A percentile compares a stretch with the other conserved stretches of the same genome.
These are phyloP conservation scores for Harpagifer antarcticus DNA, from an alignment of 2,797 vertebrate genomes.

Conservation along the genomic window DNA sequence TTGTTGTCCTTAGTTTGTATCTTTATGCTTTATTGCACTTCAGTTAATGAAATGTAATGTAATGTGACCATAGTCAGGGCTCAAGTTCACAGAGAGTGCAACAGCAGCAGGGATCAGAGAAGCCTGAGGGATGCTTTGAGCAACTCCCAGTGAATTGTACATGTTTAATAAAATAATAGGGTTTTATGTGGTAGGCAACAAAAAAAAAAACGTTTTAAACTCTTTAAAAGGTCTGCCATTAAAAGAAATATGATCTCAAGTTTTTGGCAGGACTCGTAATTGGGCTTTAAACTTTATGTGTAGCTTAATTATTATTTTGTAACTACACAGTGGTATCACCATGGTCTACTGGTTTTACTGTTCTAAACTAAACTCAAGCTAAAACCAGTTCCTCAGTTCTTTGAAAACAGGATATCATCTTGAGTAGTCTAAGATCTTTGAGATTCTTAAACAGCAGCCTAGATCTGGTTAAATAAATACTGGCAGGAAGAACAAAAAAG, in stretches of 20 bases:
- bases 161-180: constrained; percentile 39
- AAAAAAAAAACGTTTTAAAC: constrained; percentile 32
- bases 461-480: constrained; percentile 7
- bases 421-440: constrained; percentile 13
- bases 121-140: constrained; percentile 41
- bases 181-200: constrained; percentile 42
- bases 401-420: constrained; percentile 33
- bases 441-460: constrained; percentile 22
- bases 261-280: constrained; percentile 1
- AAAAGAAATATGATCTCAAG: constrained; percentile 19
- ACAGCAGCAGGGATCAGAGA: constrained; percentile 49
- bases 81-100: constrained; percentile 59
- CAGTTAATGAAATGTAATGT: no score
- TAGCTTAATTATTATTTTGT: no score
- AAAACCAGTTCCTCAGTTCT: constrained; percentile 21
- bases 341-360: not conserved
- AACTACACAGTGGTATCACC: no score
- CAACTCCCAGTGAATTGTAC: constrained; percentile 26
- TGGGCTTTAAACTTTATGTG: no score
- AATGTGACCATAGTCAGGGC: constrained; percentile 45
- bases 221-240: constrained; percentile 15
- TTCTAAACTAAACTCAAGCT: not conserved
- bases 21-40: no score
- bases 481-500: constrained; percentile 16
- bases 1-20: no score